Base-by-base conservation (phyloP, 2,113 vertebrate genomes). In the Ameiurus melas region DNA sequence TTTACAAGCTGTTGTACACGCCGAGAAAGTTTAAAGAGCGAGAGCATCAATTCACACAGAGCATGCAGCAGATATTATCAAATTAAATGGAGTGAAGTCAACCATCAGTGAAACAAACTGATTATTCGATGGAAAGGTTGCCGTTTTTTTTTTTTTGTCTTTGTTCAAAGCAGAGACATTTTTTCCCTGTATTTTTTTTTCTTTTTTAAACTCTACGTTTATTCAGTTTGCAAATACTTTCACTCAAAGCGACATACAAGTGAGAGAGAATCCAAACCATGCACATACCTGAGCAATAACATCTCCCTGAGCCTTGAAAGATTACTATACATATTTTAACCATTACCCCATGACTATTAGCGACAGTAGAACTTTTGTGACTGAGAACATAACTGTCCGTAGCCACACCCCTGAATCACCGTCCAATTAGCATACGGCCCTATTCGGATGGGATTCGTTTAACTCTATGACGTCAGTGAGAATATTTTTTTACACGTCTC, bases 41-140 rank as follows among this genome's bases (percentile, higher is more conserved):
- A 66, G n/a, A 68, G 55, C 39, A 60, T 66, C 19, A 43, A 87
- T 87, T 87, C 55, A 25, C 68, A 62, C 53, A 51, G 66, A 70
- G 53, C 66, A n/a, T 83, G 53, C 17, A 30, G 68, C 55, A 83
- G 68, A 82, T 83, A 83, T 57, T 51, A 81, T 58, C 83, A 87
- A 70, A 87, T 87, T 81, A 87, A 87, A 87, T 62, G 68, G 27
- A 57, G 60, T 33, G n/a, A 79, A 87, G 86, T 87, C 86, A 62
- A 64, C 25, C 27, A 30, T 70, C 78, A 75, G 36, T 12, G 36
- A 60, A 43, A 83, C 66, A 39, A 82, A 70, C 80, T 62, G 66
- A 39, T 19, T 33, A 53, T 57, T 71, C 39, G 10, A 25, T 62
- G 79, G 53, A 82, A 73, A 82, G 53, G 47, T 83, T 83, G 53